These are phyloP conservation scores for Acanthococcus lagerstroemiae DNA, from an alignment of 2,888 invertebrate species.

Conservation along the genomic window DNA sequence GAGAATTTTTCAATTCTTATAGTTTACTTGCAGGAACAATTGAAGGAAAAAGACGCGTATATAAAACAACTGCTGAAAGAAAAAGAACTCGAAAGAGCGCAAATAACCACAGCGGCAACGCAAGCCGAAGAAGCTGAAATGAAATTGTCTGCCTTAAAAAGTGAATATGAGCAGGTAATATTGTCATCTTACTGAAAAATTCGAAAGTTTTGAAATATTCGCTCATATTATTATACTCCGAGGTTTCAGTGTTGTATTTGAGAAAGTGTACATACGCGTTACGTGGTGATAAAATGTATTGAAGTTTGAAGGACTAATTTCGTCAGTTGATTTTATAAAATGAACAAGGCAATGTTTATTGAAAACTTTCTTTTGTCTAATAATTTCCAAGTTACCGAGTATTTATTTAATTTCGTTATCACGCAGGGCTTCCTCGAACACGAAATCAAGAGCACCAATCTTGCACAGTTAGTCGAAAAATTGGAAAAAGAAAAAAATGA, in stretches of 20 bases:
- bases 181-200: no score
- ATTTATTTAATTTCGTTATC: no score
- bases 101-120: slow-evolving; percentile 71
- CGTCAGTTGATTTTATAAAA: no score
- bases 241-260: no score
- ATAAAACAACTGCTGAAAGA: slow-evolving; percentile 86
- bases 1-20: neutral
- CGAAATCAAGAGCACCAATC: slow-evolving; percentile 45
- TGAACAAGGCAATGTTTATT: no score
- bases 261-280: no score
- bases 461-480: slow-evolving; percentile 42
- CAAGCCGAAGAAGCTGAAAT: slow-evolving; percentile 70
- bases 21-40: slow-evolving; percentile 13
- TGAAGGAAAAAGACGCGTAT: slow-evolving; percentile 78
- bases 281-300: no score
- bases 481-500: slow-evolving; percentile 47
- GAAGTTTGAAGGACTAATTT: no score
- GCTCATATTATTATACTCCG: no score
- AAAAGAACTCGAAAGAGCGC: slow-evolving; percentile 78
- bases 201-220: no score
- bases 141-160: slow-evolving; percentile 49
- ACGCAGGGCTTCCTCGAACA: slow-evolving; percentile 48
- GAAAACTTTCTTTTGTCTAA: neutral
- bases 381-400: slow-evolving; percentile 4
- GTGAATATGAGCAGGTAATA: slow-evolving; percentile 47